Percentiles rank a stretch among this genome's conserved stretches.
These are phyloP conservation scores for Plectropomus leopardus DNA, from an alignment of 2,113 vertebrate species.

Conservation along the genomic window DNA sequence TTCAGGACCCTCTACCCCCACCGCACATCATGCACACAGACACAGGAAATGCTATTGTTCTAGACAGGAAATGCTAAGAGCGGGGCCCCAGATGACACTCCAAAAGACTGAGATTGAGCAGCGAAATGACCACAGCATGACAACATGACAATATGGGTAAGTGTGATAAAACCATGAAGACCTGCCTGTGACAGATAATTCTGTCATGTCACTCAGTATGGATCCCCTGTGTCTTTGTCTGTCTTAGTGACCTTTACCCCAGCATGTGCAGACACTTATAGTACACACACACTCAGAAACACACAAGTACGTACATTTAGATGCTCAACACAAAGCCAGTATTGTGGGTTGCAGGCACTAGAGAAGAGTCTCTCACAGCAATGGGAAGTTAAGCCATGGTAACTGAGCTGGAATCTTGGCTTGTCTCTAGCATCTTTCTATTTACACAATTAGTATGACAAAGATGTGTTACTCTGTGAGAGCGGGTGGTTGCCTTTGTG, in stretches of 20 bases:
- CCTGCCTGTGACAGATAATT: not conserved
- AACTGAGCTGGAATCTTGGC: constrained; percentile 64
- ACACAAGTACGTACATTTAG: constrained; percentile 11
- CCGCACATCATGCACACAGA: constrained; percentile 5
- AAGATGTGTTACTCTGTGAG: constrained; percentile 40
- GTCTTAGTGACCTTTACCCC: constrained; percentile 28
- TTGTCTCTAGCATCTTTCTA: constrained; percentile 12
- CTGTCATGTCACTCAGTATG: not conserved
- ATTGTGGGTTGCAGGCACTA: constrained; percentile 42
- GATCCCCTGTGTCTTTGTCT: not conserved
- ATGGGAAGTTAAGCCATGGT: constrained; percentile 55
- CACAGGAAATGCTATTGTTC: constrained; percentile 70
- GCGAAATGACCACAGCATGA: constrained; percentile 4
- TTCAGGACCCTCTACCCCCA: not conserved
- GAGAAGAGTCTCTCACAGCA: constrained; percentile 37
- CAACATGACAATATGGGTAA: not conserved
- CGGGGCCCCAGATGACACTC: constrained; percentile 30
- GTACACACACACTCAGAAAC: constrained; percentile 7
- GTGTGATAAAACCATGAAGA: not conserved
- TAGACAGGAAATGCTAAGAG: constrained; percentile 61
- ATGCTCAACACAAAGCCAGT: constrained; percentile 56
- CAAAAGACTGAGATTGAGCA: constrained; percentile 23
- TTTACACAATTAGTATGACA: constrained; percentile 35
- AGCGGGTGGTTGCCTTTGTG: constrained; percentile 29
- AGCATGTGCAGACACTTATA: constrained; percentile 27